These are phyloP conservation scores for Prenolepis imparis DNA, from an alignment of 2,888 invertebrate species.

Conservation along the genomic window DNA sequence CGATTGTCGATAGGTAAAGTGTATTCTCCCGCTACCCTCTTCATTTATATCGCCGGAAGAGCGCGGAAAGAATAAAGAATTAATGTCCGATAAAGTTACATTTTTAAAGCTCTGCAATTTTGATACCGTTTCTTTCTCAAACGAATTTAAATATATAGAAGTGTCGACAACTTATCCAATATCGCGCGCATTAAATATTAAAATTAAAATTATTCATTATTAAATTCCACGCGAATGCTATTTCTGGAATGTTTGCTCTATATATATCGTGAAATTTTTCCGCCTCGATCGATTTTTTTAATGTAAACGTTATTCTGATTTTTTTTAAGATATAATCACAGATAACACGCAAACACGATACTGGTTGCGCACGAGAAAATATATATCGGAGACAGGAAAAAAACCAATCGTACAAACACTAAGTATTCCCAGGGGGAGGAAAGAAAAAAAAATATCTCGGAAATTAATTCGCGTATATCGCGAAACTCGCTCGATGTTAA, in stretches of 20 bases:
- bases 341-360: not conserved
- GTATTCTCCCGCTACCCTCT: conserved; percentile 41
- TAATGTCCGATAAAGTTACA: conserved; percentile 29
- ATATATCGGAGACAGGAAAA: not conserved
- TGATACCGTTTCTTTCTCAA: conserved; percentile 18
- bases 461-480: conserved; percentile 56
- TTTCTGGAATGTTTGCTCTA: not conserved
- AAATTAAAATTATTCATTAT: not conserved
- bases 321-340: not conserved
- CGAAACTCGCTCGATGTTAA: conserved; percentile 34
- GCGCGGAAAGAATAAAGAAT: conserved; percentile 21
- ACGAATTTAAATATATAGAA: conserved; percentile 3
- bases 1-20: conserved; percentile 54
- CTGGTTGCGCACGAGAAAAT: not conserved
- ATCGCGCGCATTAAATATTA: not conserved
- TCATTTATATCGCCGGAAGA: not conserved
- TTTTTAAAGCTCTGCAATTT: conserved; percentile 26
- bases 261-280: not conserved
- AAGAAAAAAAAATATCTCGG: not conserved
- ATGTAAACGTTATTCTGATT: not conserved
- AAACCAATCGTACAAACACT: conserved; percentile 3
- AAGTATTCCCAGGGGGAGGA: conserved; percentile 28
- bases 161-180: not conserved
- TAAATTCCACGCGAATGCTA: not conserved
- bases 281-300: not conserved